Conservation (phyloP, 2,888 invertebrate genomes). For the Seira musarum region DNA sequence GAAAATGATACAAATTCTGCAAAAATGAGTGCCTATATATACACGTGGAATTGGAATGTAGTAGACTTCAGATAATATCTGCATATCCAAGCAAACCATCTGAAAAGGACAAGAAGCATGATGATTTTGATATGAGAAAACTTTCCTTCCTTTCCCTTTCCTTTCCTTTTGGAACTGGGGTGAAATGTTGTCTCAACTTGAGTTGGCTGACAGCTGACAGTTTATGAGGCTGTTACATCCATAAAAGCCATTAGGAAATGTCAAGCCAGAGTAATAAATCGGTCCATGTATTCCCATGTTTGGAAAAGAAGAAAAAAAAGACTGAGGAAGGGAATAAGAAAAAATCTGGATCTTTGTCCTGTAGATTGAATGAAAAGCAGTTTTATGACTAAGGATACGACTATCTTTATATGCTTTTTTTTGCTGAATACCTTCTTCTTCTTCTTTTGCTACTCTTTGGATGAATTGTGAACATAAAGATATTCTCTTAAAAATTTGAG, state of each 20-base stretch:
- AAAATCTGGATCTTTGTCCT: slow-evolving; percentile 39
- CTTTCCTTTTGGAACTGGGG: slow-evolving; percentile 32
- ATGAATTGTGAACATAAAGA: not conserved
- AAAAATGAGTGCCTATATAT: not conserved
- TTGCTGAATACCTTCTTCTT: not conserved
- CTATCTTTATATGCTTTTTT: too few species aligned
- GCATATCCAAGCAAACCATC: not conserved
- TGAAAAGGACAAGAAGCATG: slow-evolving; percentile 6
- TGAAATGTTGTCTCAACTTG: slow-evolving; percentile 67
- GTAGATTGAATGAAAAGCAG: not conserved
- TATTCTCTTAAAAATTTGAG: not conserved
- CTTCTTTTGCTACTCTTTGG: not conserved
- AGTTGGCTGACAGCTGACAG: slow-evolving; percentile 65
- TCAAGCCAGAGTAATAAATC: slow-evolving; percentile 68
- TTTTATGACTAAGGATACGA: not conserved
- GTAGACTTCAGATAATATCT: not conserved
- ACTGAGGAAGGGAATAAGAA: slow-evolving; percentile 43
- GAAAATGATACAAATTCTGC: not conserved
- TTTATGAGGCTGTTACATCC: slow-evolving; percentile 69
- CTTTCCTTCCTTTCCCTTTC: slow-evolving; percentile 27
- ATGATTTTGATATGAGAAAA: slow-evolving; percentile 41
- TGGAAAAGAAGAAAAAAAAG: slow-evolving; percentile 39
- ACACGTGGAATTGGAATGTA: not conserved
- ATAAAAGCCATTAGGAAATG: slow-evolving; percentile 69
- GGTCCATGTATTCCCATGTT: slow-evolving; percentile 65